Base-by-base conservation (phyloP, 2,888 invertebrate genomes). In the Dugesia japonica region DNA sequence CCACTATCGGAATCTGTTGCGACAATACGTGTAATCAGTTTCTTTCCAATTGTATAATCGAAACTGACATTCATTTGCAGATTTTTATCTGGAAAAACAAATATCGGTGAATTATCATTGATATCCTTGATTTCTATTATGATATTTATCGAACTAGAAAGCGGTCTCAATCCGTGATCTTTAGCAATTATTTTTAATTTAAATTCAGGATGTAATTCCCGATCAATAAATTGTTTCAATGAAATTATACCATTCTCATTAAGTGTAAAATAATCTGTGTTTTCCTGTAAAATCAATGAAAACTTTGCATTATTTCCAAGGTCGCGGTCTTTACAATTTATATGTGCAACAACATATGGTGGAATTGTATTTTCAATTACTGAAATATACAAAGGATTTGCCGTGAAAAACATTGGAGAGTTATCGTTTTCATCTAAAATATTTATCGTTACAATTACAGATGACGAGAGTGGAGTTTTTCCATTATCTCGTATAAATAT, bases 21-120 rank as follows among this genome's bases (percentile, higher is more conserved):
- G 1, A n/a, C n/a, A n/a, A 56, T 56, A 9, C n/a, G 4, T 1
- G 56, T 56, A n/a, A 56, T 56, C 4, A 56, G 23, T 56, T 56
- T 56, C 23, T 56, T 56, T n/a, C 56, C 56, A 20, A 56, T n/a
- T 23, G 56, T 56, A 56, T 56, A 56, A 56, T 56, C 56, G 17
- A 56, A 56, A n/a, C 56, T 56, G 56, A 56, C 56, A 56, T 56
- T 56, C 56, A 56, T 56, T 56, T 56, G n/a, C 9, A 56, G 23
- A 56, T 56, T 56, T 23, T n/a, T 23, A 7, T n/a, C 20, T 20
- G 56, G 56, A 56, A 56, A 56, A 9, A 56, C 17, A 56, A 56
- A 56, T 23, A 7, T 23, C 23, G 56, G 56, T 7, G 56, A n/a
- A 56, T 56, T 56, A n/a, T 56, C 56, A n/a, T 56, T 56, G 7